Evolutionary conservation across 2,797 vertebrate genomes (phyloP).

Genomic region (Parotocinclus haroldoi): DNA sequence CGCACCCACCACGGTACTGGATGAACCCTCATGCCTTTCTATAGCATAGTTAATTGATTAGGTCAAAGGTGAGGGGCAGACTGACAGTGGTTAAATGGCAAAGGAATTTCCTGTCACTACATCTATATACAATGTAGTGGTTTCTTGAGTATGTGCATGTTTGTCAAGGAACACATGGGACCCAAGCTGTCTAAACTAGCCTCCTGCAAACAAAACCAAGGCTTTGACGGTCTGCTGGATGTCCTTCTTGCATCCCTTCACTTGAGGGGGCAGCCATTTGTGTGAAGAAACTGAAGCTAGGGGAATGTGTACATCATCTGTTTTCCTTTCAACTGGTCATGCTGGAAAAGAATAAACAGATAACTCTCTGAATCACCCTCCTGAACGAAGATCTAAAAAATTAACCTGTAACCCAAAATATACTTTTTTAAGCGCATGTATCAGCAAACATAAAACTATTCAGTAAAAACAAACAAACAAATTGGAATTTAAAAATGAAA

Average conservation of each 20-base stretch:
- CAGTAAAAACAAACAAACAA: too few species aligned
- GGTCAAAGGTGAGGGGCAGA: slow-evolving; percentile 69
- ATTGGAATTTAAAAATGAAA: too few species aligned
- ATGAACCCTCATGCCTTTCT: slow-evolving; percentile 64
- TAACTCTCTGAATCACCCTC: too few species aligned
- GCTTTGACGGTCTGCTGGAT: slow-evolving; percentile 65
- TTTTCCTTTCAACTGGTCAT: slow-evolving; percentile 36
- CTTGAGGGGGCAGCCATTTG: slow-evolving; percentile 23
- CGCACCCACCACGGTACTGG: slow-evolving; percentile 4
- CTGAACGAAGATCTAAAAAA: too few species aligned
- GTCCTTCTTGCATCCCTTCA: slow-evolving; percentile 59
- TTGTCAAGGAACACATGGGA: slow-evolving; percentile 33
- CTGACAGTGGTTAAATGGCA: slow-evolving; percentile 63
- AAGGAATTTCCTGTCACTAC: slow-evolving; percentile 77
- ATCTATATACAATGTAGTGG: slow-evolving; percentile 77
- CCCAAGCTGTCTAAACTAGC: slow-evolving; percentile 66
- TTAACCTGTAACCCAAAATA: too few species aligned
- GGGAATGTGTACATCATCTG: slow-evolving; percentile 50
- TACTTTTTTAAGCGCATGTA: too few species aligned
- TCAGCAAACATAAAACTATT: too few species aligned
- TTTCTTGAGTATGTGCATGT: slow-evolving; percentile 53
- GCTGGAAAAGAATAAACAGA: neutral
- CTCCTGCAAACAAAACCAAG: slow-evolving; percentile 54
- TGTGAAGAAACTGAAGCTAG: slow-evolving; percentile 45
- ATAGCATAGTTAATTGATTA: slow-evolving; percentile 74